Evolutionary conservation across 2,113 vertebrate genomes (phyloP).

Genomic region (Plestiodon gilberti): DNA sequence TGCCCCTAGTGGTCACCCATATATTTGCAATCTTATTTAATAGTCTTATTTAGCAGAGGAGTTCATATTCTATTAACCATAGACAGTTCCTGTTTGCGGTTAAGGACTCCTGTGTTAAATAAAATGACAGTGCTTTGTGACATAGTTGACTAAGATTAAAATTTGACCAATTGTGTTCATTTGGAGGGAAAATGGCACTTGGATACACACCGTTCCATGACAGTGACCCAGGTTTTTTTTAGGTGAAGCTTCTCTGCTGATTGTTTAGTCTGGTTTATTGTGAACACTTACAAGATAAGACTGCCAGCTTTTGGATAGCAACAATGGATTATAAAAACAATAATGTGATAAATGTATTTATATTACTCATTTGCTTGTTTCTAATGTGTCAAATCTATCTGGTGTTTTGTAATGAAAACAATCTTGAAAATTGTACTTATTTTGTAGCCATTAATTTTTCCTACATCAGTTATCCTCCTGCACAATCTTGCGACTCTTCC

Average conservation of each 20-base stretch:
- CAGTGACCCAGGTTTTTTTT: not conserved
- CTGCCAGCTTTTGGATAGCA: not conserved
- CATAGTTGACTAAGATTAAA: not conserved
- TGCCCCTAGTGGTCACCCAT: no score
- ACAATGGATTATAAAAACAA: not conserved
- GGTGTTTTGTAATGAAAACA: not conserved
- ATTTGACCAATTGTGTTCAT: not conserved
- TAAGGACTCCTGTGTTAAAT: no score
- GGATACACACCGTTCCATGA: not conserved
- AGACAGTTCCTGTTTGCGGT: no score
- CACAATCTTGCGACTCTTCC: conserved; percentile 1
- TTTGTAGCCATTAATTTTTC: not conserved
- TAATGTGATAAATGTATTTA: not conserved
- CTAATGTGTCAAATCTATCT: not conserved
- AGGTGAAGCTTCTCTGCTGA: not conserved
- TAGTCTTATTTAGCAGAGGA: no score
- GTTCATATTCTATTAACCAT: no score
- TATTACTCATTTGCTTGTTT: not conserved
- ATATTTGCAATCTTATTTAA: no score
- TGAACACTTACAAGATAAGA: not conserved
- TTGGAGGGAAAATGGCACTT: not conserved
- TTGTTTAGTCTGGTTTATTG: not conserved
- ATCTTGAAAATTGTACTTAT: not conserved
- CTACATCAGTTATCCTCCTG: conserved; percentile 12
- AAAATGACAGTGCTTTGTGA: not conserved